phyloP scores from a whole-genome alignment of 2,888 invertebrate genomes.

The Amiota mariae region DNA sequence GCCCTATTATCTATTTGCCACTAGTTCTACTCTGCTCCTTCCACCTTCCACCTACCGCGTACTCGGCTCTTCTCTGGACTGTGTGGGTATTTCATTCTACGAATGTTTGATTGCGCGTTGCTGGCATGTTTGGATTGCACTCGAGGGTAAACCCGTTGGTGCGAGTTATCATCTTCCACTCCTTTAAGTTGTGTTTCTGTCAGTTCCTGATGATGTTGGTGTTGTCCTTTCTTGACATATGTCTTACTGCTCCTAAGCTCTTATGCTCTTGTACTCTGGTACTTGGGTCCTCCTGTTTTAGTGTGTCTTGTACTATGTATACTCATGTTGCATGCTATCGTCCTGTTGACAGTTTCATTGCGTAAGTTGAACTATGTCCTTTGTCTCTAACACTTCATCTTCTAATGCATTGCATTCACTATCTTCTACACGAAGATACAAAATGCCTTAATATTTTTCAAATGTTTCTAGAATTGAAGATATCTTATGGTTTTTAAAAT shows the following conservation, averaged over 20 bases:
- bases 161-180: constrained; percentile 18
- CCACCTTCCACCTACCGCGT: constrained; percentile 7
- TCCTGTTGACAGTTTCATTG: constrained; percentile 27
- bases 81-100: not conserved
- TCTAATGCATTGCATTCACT: not conserved
- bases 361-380: not conserved
- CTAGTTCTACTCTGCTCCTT: constrained; percentile 2
- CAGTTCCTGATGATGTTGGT: constrained; percentile 44
- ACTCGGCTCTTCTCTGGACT: not conserved
- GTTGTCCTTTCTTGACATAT: constrained; percentile 25
- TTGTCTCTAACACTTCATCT: not conserved
- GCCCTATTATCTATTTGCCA: not conserved
- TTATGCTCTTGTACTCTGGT: too few relatives aligned
- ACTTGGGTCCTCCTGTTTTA: not conserved
- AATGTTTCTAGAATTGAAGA: too few relatives aligned
- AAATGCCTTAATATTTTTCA: too few relatives aligned
- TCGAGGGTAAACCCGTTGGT: constrained; percentile 52
- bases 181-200: constrained; percentile 50
- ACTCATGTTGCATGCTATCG: not conserved
- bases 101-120: constrained; percentile 60
- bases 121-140: constrained; percentile 63
- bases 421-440: too few relatives aligned
- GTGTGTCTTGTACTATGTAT: constrained; percentile 7
- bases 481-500: not conserved
- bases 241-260: not conserved